A percentile compares a stretch with the other conserved stretches of the same genome.
Evolutionary conservation across 2,113 vertebrate species (phyloP).

Genomic region (Cyanoramphus novaezelandiae): DNA sequence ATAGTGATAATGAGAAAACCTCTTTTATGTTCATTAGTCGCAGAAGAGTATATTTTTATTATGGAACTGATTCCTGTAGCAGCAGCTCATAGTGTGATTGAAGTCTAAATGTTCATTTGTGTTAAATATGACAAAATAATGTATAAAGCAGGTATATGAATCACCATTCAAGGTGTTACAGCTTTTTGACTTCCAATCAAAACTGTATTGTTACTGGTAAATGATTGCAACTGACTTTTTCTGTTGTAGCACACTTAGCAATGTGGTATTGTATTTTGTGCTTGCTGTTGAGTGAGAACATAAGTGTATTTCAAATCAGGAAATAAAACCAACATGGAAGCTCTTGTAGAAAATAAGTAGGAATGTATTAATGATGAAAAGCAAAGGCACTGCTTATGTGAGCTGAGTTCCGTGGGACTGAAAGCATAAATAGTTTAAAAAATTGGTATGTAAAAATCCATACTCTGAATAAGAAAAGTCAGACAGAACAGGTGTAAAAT

Average conservation of each 20-base stretch:
- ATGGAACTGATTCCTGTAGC: not conserved
- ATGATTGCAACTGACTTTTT: not conserved
- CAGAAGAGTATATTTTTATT: not conserved
- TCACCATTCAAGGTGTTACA: not conserved
- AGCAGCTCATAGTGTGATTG: not conserved
- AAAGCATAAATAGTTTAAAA: not conserved
- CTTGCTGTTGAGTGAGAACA: not conserved
- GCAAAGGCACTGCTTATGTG: not conserved
- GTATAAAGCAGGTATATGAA: not conserved
- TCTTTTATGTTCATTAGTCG: slow-evolving; percentile 17
- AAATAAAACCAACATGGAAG: not conserved
- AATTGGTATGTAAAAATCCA: not conserved
- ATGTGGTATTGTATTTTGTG: not conserved
- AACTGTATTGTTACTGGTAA: not conserved
- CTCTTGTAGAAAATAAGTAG: not conserved
- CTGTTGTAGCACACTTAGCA: not conserved
- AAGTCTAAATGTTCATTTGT: slow-evolving; percentile 26
- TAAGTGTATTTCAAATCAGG: not conserved
- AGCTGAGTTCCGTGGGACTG: not conserved
- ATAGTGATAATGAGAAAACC: not conserved
- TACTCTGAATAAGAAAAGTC: not conserved
- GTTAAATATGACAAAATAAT: slow-evolving; percentile 18
- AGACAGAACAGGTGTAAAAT: not conserved
- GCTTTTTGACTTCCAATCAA: slow-evolving; percentile 24
- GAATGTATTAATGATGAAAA: not conserved